Conservation (phyloP, 1,140 invertebrate genomes). For the Caenorhabditis latens region DNA sequence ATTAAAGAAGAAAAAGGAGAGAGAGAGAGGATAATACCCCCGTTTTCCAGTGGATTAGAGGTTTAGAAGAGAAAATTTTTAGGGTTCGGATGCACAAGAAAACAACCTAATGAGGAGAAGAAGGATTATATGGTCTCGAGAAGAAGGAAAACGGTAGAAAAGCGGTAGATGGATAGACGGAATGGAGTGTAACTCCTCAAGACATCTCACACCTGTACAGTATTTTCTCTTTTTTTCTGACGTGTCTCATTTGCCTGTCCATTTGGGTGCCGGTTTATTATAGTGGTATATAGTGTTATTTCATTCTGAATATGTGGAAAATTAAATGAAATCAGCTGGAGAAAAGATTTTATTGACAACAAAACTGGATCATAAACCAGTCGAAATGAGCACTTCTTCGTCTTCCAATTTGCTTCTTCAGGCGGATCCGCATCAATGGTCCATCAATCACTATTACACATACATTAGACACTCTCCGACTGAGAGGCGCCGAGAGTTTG, state of each 20-base stretch:
- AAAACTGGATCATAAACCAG: background rate
- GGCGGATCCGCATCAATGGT: constrained; percentile 45
- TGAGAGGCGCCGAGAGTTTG: constrained; percentile 41
- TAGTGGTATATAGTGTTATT: no score
- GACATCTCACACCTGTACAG: no score
- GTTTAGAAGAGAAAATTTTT: background rate
- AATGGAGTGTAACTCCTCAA: background rate
- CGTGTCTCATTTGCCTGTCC: no score
- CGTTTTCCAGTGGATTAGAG: constrained; percentile 29
- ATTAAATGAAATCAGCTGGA: no score
- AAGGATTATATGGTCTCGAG: background rate
- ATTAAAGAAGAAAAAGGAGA: background rate
- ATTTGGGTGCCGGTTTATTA: no score
- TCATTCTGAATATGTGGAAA: no score
- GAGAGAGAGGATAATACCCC: constrained; percentile 31
- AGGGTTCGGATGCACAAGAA: background rate
- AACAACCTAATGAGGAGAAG: constrained; percentile 27
- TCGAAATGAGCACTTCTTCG: background rate
- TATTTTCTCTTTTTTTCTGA: no score
- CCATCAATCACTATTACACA: constrained; percentile 56
- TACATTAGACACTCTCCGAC: constrained; percentile 29
- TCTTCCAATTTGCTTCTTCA: constrained; percentile 6
- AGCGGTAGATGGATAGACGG: background rate
- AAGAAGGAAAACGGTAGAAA: background rate
- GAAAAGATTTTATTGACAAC: no score